A percentile compares a stretch with the other conserved stretches of the same genome.
Conservation (phyloP, 2,888 invertebrate species). For the Philereme vetulata region DNA sequence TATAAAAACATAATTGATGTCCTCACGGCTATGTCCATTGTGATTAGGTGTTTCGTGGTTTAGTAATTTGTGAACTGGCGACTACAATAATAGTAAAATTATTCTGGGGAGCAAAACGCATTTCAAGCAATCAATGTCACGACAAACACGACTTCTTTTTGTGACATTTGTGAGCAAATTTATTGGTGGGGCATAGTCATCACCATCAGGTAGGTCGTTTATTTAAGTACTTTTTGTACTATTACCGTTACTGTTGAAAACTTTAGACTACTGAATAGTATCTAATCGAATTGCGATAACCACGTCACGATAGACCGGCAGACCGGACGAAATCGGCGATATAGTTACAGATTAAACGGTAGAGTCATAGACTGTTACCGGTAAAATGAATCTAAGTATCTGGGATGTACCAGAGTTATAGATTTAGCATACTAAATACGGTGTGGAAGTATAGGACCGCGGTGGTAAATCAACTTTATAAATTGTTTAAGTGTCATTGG, state of each 20-base stretch:
- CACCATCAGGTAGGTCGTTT: background rate
- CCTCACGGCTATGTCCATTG: slow-evolving; percentile 44
- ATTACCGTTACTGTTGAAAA: no score
- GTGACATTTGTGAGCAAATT: slow-evolving; percentile 60
- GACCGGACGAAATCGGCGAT: background rate
- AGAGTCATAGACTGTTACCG: slow-evolving; percentile 4
- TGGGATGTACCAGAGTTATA: slow-evolving; percentile 1
- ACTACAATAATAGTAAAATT: slow-evolving; percentile 24
- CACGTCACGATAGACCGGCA: background rate
- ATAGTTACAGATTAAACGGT: background rate
- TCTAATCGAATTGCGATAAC: no score
- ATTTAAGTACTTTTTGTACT: no score
- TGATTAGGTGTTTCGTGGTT: slow-evolving; percentile 45
- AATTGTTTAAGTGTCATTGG: no score
- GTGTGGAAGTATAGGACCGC: no score
- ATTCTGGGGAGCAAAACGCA: slow-evolving; percentile 42
- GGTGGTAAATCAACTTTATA: no score
- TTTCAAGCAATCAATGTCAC: slow-evolving; percentile 59
- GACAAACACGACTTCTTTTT: slow-evolving; percentile 60
- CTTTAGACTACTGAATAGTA: no score
- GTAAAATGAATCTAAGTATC: slow-evolving; percentile 12
- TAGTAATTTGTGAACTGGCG: slow-evolving; percentile 43
- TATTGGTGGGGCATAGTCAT: slow-evolving; percentile 38
- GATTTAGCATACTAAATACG: no score
- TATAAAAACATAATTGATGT: slow-evolving; percentile 46